Evolutionary conservation across 2,888 invertebrate genomes (phyloP).

Genomic region (Eristalis intricaria): DNA sequence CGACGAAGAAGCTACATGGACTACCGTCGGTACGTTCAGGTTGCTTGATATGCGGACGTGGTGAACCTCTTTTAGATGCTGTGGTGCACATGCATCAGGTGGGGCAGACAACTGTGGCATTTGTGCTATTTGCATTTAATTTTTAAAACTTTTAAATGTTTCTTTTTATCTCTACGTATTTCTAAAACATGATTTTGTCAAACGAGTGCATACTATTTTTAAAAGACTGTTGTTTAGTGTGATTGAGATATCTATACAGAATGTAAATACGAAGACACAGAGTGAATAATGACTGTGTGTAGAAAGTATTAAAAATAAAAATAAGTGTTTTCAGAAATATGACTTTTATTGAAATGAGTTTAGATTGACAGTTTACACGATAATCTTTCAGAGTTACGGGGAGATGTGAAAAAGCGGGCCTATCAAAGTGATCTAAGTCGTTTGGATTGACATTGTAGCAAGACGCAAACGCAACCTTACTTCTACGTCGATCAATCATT

Average conservation of each 20-base stretch:
- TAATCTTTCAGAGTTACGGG: too few relatives aligned
- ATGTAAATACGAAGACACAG: background rate
- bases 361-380: too few relatives aligned
- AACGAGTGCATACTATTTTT: slow-evolving; percentile 19
- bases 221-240: slow-evolving; percentile 53
- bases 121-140: slow-evolving; percentile 60
- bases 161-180: slow-evolving; percentile 49
- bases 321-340: background rate
- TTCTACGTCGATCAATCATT: too few relatives aligned
- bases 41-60: slow-evolving; percentile 75
- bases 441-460: too few relatives aligned
- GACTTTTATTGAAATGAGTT: background rate
- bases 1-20: slow-evolving; percentile 78
- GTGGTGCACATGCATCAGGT: slow-evolving; percentile 24
- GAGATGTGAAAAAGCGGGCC: too few relatives aligned
- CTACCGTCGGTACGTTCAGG: slow-evolving; percentile 77
- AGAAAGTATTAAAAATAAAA: background rate
- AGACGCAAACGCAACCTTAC: too few relatives aligned
- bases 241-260: background rate
- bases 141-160: slow-evolving; percentile 44
- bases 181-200: slow-evolving; percentile 31
- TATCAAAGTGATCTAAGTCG: too few relatives aligned
- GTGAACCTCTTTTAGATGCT: slow-evolving; percentile 47
- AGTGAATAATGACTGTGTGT: background rate
- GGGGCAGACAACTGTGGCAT: slow-evolving; percentile 55